A percentile compares a stretch with the other conserved stretches of the same genome.
Conservation (phyloP, 2,797 vertebrate genomes). For the Malurus splendens region DNA sequence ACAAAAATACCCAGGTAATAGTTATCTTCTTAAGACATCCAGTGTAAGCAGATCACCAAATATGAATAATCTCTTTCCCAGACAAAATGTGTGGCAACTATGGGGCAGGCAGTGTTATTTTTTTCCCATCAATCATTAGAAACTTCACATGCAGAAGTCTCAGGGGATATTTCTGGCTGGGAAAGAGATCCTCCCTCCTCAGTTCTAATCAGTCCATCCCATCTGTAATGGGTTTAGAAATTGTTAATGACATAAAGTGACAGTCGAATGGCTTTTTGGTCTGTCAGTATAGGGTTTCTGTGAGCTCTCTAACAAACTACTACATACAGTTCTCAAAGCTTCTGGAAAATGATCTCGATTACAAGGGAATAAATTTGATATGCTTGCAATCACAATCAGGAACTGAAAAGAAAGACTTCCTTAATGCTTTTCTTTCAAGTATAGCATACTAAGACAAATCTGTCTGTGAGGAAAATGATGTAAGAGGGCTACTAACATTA, state of each 20-base stretch:
- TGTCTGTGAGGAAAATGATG: slow-evolving; percentile 53
- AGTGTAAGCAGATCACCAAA: slow-evolving; percentile 47
- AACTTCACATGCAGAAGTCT: slow-evolving; percentile 73
- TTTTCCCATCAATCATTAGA: slow-evolving; percentile 74
- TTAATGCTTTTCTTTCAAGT: slow-evolving; percentile 69
- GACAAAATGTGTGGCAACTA: slow-evolving; percentile 59
- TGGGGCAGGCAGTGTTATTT: slow-evolving; percentile 60
- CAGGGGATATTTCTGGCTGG: slow-evolving; percentile 76
- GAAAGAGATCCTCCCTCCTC: slow-evolving; percentile 77
- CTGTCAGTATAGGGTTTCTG: slow-evolving; percentile 72
- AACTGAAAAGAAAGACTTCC: slow-evolving; percentile 71
- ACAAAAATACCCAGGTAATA: slow-evolving; percentile 11
- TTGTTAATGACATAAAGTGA: slow-evolving; percentile 82
- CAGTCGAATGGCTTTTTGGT: slow-evolving; percentile 74
- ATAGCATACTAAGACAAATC: slow-evolving; percentile 64
- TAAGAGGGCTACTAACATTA: slow-evolving; percentile 38
- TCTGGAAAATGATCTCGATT: slow-evolving; percentile 76
- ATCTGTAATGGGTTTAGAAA: slow-evolving; percentile 82
- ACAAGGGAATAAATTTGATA: slow-evolving; percentile 75
- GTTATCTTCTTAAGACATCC: slow-evolving; percentile 29
- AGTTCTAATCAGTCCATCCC: slow-evolving; percentile 75
- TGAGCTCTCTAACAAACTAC: slow-evolving; percentile 72
- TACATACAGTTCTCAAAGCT: slow-evolving; percentile 65
- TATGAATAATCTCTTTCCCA: slow-evolving; percentile 61
- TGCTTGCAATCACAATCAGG: slow-evolving; percentile 65